Percentiles rank a stretch among this genome's conserved stretches.
Conservation (phyloP, 2,113 vertebrate species). For the Gavia stellata region DNA sequence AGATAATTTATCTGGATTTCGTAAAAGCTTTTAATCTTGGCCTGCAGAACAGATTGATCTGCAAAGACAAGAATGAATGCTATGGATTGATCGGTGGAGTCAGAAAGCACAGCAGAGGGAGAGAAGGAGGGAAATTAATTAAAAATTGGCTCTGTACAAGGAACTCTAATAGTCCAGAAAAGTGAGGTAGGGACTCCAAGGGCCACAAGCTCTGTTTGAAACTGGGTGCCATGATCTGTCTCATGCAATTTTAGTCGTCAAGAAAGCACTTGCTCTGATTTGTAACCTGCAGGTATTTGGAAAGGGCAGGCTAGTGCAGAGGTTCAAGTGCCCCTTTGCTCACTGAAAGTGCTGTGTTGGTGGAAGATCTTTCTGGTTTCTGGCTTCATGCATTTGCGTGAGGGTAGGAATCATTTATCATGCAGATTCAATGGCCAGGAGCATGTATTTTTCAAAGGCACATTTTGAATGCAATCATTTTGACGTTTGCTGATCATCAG, state of each 20-base stretch:
- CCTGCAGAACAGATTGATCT: constrained; percentile 2
- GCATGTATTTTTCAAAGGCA: neutral
- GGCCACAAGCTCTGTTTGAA: neutral
- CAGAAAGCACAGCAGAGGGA: neutral
- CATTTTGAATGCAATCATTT: neutral
- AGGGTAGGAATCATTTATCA: neutral
- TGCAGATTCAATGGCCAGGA: neutral
- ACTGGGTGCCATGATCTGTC: neutral
- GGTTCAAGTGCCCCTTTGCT: neutral
- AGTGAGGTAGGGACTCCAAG: neutral
- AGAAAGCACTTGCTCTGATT: neutral
- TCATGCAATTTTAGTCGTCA: neutral
- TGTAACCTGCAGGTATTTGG: neutral
- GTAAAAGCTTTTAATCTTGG: constrained; percentile 39
- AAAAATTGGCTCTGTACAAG: neutral
- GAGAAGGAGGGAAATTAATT: neutral
- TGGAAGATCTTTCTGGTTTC: neutral
- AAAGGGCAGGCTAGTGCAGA: neutral
- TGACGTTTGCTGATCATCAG: neutral
- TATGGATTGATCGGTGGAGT: neutral
- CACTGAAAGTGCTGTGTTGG: neutral
- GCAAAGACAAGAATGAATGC: constrained; percentile 16
- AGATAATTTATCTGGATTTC: constrained; percentile 35
- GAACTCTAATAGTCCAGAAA: neutral
- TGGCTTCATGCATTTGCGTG: neutral